Conservation (phyloP, 2,113 vertebrate species). For the Varanus salvator region DNA sequence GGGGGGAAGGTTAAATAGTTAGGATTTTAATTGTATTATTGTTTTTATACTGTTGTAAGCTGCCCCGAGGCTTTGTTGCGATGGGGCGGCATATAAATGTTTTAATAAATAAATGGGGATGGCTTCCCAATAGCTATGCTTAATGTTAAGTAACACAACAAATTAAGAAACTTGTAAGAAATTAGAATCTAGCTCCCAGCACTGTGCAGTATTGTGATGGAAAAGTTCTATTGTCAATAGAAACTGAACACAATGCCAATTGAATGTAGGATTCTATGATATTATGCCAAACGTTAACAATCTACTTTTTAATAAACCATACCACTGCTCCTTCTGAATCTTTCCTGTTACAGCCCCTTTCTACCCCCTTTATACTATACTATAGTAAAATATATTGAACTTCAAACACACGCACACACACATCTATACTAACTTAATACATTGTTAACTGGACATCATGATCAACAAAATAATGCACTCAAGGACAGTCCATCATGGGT, state of each 20-base stretch:
- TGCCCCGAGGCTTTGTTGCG: too few species aligned
- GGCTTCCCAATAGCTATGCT: neutral
- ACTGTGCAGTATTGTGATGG: neutral
- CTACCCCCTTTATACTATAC: neutral
- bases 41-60: too few species aligned
- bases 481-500: neutral
- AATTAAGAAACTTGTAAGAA: neutral
- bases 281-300: neutral
- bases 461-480: neutral
- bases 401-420: too few species aligned
- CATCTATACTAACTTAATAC: too few species aligned
- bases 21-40: too few species aligned
- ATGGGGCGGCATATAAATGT: too few species aligned
- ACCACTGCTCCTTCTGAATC: neutral
- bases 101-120: too few species aligned
- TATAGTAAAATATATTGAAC: too few species aligned
- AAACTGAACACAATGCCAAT: neutral
- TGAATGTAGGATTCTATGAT: neutral
- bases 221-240: neutral
- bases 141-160: neutral
- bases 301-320: neutral
- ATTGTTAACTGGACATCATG: neutral
- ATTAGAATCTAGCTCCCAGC: neutral
- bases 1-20: too few species aligned
- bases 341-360: neutral